A percentile compares a stretch with the other conserved stretches of the same genome.
phyloP scores from a whole-genome alignment of 2,888 invertebrate species.

The Catotricha subobsoleta region DNA sequence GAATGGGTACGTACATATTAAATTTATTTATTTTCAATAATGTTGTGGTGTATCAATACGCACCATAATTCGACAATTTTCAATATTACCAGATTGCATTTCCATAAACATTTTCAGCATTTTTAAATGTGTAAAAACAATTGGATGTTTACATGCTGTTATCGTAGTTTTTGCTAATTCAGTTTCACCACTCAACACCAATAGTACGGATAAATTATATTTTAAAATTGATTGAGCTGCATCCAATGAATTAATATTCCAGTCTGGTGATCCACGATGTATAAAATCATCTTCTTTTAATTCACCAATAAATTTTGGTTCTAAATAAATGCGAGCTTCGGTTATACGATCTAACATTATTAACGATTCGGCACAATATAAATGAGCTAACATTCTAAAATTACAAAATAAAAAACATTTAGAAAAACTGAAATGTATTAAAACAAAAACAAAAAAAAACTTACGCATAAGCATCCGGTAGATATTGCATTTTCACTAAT shows the following conservation, averaged over 20 bases:
- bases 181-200: constrained; percentile 54
- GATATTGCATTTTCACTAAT: constrained; percentile 49
- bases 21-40: no score
- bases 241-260: constrained; percentile 34
- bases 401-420: not conserved
- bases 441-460: constrained; percentile 9
- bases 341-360: constrained; percentile 62
- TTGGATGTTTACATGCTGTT: constrained; percentile 21
- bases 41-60: constrained; percentile 17
- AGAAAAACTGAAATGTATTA: not conserved
- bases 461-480: constrained; percentile 53
- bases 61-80: constrained; percentile 33
- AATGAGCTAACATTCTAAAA: constrained; percentile 57
- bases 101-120: constrained; percentile 38
- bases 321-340: constrained; percentile 70
- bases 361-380: constrained; percentile 79
- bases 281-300: constrained; percentile 32
- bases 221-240: constrained; percentile 53
- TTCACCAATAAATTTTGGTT: constrained; percentile 50
- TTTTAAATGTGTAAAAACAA: constrained; percentile 20
- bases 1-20: no score
- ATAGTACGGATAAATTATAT: constrained; percentile 61
- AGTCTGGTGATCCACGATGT: constrained; percentile 30
- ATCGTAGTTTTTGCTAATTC: constrained; percentile 35
- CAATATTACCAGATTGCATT: constrained; percentile 34